Evolutionary conservation across 2,797 vertebrate genomes (phyloP), one percentile per base, ranked within the genome.

Genomic region (Bufotes viridis): DNA sequence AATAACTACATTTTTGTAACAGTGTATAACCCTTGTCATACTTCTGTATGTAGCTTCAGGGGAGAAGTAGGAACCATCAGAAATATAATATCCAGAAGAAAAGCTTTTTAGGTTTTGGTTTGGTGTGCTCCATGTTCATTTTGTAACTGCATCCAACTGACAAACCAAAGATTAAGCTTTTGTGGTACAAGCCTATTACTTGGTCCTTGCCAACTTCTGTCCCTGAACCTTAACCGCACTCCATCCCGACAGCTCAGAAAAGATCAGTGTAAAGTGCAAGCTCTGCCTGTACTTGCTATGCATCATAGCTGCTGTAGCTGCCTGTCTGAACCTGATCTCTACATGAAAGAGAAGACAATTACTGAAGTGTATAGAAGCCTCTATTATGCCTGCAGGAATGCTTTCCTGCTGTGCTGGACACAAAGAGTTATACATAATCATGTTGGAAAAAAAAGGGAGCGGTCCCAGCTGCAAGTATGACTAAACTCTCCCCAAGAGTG

Each of bases 401-500:
- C 70, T 89, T 91, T 90, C 90, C 82, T 87, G 74, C 80, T 58
- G 81, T 84, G 75, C 34, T 78, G 86, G 72, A 51, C 91, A 93
- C 88, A 91, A 92, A 90, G 92, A 90, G 78, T 79, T 90, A 86
- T 78, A 92, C 82, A 89, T 90, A 92, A 91, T 91, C 87, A 88
- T 87, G 87, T 87, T 90, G 89, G 29, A 34, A 34, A 84, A 81
- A 58, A 82, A 88, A 90, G 79, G 90, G 91, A 74, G 91, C 84
- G 90, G 90, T 79, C 90, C 83, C 90, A 93, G 94, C 91, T 93
- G 90, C 18, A 76, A 91, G 60, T 79, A 90, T 93, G 92, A 94
- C 91, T 93, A 92, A 92, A 75, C 82, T 63, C 61, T 91, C 80
- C 87, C 78, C 87, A 87, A 92, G 82, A 90, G 88, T 89, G 75